Conservation (phyloP, 2,888 invertebrate genomes). For the Noctua janthina region DNA sequence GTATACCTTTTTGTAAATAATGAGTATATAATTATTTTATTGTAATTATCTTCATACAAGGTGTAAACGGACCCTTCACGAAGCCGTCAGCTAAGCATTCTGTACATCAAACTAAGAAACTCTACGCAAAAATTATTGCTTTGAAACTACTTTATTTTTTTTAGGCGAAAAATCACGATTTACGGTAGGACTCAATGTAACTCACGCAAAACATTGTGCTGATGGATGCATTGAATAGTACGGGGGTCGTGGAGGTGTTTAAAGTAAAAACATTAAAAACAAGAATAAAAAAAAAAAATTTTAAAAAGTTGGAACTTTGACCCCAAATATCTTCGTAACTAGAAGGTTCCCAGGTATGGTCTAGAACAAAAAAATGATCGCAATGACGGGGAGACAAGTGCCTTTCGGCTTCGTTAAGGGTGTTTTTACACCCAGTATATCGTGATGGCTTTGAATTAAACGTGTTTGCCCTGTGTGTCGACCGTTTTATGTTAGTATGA, state of each 20-base stretch:
- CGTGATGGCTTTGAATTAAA: neutral
- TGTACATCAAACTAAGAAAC: neutral
- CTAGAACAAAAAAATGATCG: neutral
- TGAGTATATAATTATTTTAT: conserved; percentile 17
- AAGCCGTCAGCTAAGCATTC: neutral
- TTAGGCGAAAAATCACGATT: neutral
- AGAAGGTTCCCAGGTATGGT: neutral
- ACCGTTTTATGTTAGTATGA: conserved; percentile 1
- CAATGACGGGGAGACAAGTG: neutral
- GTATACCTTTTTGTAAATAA: conserved; percentile 61
- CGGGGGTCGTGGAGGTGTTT: neutral
- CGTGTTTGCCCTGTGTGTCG: neutral
- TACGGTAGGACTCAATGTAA: neutral
- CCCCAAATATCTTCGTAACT: neutral
- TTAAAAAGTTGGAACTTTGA: neutral
- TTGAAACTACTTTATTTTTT: neutral
- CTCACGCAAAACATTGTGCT: neutral
- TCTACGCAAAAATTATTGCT: neutral
- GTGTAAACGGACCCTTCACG: neutral
- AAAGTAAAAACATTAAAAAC: neutral
- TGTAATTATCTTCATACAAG: neutral
- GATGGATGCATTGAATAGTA: neutral
- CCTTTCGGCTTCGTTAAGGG: neutral
- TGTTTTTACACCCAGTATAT: neutral
- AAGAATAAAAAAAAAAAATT: neutral